A percentile compares a stretch with the other conserved stretches of the same genome.
These are phyloP conservation scores for Sitophilus oryzae DNA, from an alignment of 1,140 invertebrate genomes.

Conservation along the genomic window DNA sequence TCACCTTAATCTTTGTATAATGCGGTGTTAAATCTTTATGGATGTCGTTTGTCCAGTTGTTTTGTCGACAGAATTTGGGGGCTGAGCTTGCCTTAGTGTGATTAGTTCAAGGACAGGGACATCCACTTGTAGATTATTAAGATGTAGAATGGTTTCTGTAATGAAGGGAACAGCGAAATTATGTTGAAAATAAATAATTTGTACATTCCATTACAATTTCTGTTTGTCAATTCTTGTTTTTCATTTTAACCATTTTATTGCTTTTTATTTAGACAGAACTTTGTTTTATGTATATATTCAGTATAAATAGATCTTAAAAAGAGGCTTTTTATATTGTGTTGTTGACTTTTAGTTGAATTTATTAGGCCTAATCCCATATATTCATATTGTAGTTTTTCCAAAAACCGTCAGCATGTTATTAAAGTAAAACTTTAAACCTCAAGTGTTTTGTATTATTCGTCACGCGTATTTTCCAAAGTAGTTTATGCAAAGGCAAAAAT, in stretches of 20 bases:
- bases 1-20: constrained; percentile 19
- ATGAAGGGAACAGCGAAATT: constrained; percentile 39
- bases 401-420: constrained; percentile 3
- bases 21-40: constrained; percentile 18
- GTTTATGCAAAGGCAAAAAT: no score
- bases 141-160: constrained; percentile 33
- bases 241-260: constrained; percentile 24
- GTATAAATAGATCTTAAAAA: constrained; percentile 7
- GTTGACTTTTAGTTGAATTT: constrained; percentile 5
- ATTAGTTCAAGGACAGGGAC: constrained; percentile 8
- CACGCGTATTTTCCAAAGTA: no score
- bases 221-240: constrained; percentile 37
- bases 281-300: constrained; percentile 4
- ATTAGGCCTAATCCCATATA: background rate
- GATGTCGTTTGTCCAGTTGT: constrained; percentile 17
- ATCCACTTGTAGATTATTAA: constrained; percentile 29
- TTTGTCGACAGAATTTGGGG: constrained; percentile 4
- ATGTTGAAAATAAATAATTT: constrained; percentile 40
- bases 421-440: constrained; percentile 1
- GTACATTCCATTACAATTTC: constrained; percentile 40
- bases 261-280: background rate
- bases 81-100: constrained; percentile 2
- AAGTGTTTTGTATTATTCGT: constrained; percentile 1
- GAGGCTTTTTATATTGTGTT: constrained; percentile 5
- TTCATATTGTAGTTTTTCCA: constrained; percentile 11